Evolutionary conservation across 2,888 invertebrate genomes (phyloP).

Genomic region (Morinoia aosen): DNA sequence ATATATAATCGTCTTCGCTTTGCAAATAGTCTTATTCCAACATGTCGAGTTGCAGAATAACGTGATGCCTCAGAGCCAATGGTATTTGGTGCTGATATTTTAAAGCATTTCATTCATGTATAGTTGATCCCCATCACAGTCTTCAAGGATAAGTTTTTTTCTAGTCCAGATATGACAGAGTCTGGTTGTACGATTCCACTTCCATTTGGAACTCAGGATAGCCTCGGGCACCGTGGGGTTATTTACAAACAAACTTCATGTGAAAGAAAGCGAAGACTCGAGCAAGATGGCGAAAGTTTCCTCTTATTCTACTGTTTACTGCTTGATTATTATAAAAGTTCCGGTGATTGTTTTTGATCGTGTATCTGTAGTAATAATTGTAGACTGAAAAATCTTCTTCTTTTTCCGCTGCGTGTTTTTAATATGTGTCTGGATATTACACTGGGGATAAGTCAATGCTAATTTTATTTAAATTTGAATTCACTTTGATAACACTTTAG

Average conservation of each 20-base stretch:
- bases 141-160: background rate
- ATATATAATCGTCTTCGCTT: no score
- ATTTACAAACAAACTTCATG: background rate
- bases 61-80: no score
- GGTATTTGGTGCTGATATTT: background rate
- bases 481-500: no score
- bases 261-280: background rate
- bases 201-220: background rate
- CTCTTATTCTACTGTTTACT: background rate
- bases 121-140: background rate
- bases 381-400: background rate
- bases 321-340: constrained; percentile 45
- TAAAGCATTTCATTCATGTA: background rate
- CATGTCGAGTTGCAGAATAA: no score
- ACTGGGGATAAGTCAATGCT: no score
- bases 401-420: background rate
- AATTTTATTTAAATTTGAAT: no score
- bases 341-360: constrained; percentile 19
- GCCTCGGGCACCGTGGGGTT: background rate
- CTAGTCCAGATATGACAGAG: background rate
- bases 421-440: background rate
- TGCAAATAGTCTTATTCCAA: no score
- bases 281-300: constrained; percentile 11
- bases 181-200: background rate
- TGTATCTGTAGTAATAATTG: constrained; percentile 15